Evolutionary conservation across 2,797 vertebrate genomes (phyloP), one percentile per base, ranked within the genome.

Genomic region (Mormyrus hasselquistii): DNA sequence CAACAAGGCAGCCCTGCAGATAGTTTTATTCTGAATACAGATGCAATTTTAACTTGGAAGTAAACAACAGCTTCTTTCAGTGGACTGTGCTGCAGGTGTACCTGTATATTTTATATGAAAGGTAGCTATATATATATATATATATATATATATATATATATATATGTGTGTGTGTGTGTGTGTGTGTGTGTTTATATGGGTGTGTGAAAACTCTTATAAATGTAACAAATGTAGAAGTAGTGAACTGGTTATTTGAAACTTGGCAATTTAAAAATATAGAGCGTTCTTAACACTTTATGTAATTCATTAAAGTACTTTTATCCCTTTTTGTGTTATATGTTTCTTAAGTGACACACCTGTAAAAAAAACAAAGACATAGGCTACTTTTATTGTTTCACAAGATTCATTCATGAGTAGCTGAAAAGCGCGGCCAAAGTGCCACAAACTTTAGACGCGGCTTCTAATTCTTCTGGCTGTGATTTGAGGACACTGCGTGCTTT

Each of bases 1-100:
- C 57, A 94, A 73, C 87, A 49, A 50, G 87, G 44, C 44, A 44
- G 87, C 62, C 41, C 55, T 88, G 19, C 16, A 22, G 19, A 44
- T 12, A 57, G 92, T 59, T 57, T 92, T 44, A 86, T 86, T 55
- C 50, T 34, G 25, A 86, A 34, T 52, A 55, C 50, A 52, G 25
- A 86, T 34, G 84, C 84, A 53, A 38, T 55, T 86, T 86, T 55
- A 55, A 16, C 49, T 86, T 86, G 12, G n/a, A 34, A 55, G 25
- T 49, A 84, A 49, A 44, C 82, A 84, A 84, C 82, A n/a, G 38
- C 16, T 79, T 19, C 16, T 38, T 79, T 79, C 73, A 79, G 5
- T 79, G 82, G 47, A 50, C 41, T 50, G 38, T 25, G 22, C 82
- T 84, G 47, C 41, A 84, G 47, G 41, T 84, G 47, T 84, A 22